Conservation (phyloP, 2,113 vertebrate species). For the Lophura nycthemera region DNA sequence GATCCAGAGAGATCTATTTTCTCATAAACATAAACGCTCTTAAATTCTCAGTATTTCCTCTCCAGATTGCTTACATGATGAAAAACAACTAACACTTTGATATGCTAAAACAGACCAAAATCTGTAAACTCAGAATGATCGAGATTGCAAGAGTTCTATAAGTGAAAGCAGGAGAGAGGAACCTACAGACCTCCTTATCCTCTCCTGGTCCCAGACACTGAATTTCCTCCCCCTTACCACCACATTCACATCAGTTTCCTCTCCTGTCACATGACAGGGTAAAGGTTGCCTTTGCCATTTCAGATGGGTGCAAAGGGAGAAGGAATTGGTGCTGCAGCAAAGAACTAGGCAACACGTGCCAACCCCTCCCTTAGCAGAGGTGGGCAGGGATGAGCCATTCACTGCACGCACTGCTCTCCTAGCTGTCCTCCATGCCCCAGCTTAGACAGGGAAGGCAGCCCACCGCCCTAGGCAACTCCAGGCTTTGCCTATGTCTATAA, state of each 20-base stretch:
- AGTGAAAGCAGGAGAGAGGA: not conserved
- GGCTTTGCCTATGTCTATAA: not conserved
- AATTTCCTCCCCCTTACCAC: rapidly evolving
- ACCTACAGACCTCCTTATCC: not conserved
- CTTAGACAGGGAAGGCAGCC: not conserved
- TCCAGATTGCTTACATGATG: not conserved
- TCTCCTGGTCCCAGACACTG: not conserved
- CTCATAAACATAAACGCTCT: not conserved
- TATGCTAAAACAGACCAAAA: not conserved
- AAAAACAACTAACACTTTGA: not conserved
- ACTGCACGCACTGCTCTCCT: rapidly evolving
- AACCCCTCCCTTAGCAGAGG: not conserved
- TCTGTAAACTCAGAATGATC: not conserved
- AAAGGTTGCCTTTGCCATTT: rapidly evolving
- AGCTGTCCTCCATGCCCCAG: not conserved
- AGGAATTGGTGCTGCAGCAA: rapidly evolving
- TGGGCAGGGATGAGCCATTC: not conserved
- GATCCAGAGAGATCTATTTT: not conserved
- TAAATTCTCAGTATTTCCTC: not conserved
- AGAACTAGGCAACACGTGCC: rapidly evolving
- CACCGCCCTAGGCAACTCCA: not conserved
- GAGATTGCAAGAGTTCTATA: not conserved
- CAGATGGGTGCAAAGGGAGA: not conserved
- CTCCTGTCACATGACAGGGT: rapidly evolving
- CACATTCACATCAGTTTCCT: rapidly evolving